A percentile compares a stretch with the other conserved stretches of the same genome.
Conservation (phyloP, 2,888 invertebrate genomes). For the Microctonus brassicae region DNA sequence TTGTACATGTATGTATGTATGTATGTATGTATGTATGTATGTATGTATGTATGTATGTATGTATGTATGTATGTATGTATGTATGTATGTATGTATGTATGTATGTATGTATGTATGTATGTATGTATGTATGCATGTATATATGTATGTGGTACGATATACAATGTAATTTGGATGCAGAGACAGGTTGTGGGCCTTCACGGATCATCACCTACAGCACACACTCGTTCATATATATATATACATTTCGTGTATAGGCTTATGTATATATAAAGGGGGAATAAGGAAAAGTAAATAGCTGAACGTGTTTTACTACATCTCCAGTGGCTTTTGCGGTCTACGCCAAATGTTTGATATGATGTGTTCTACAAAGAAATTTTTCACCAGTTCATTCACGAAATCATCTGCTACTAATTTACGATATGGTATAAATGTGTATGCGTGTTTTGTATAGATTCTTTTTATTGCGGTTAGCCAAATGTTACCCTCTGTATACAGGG, state of each 20-base stretch:
- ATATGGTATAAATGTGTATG: not conserved
- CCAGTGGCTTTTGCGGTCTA: constrained; percentile 2
- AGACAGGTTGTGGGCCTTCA: constrained; percentile 36
- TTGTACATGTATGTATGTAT: not conserved
- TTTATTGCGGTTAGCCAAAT: constrained; percentile 29
- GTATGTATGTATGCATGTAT: not conserved
- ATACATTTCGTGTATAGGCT: too few relatives aligned
- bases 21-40: too few relatives aligned
- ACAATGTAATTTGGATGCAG: not conserved
- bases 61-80: too few relatives aligned
- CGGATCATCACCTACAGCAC: constrained; percentile 27
- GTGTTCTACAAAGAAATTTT: constrained; percentile 13
- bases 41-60: too few relatives aligned
- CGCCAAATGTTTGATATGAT: constrained; percentile 21
- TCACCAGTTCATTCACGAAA: constrained; percentile 16
- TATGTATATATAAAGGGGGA: not conserved
- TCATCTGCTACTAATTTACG: constrained; percentile 27
- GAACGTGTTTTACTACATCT: not conserved
- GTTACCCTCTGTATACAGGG: not conserved
- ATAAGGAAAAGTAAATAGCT: not conserved
- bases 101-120: too few relatives aligned
- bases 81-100: too few relatives aligned
- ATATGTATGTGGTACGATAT: not conserved
- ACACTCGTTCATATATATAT: not conserved
- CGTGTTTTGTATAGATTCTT: not conserved